Base-by-base conservation (phyloP, 1,140 invertebrate species). In the Drosophila sproati region DNA sequence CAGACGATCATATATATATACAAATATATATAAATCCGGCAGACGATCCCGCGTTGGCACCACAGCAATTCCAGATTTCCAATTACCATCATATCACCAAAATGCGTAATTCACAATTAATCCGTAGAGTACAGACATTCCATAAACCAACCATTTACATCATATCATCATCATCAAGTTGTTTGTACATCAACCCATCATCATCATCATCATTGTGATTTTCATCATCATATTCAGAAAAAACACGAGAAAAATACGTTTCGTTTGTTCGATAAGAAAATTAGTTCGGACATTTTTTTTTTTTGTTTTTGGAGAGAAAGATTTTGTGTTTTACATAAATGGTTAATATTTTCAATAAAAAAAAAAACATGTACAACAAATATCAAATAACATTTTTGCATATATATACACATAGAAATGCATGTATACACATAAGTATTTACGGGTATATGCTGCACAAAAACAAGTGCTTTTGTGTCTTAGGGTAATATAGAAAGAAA, bases 171-270 rank as follows among this genome's bases (percentile, higher is more conserved):
- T 86, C 78, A 92, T 85, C 82, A 91, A 90, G 79, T 88, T 80
- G 82, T 77, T 62, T 60, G 83, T 79, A 86, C 82, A 82, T 91
- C 78, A 91, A 70, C 81, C 56, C 86, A 90, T 86, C 85, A 89
- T 89, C 86, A 91, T 85, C 86, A 90, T 91, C 77, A 89, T 92
- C 74, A 92, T 88, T 89, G 77, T 88, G 77, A 89, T 88, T 80
- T 80, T 92, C 91, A 92, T 91, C 91, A 92, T 91, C 91, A 89
- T 91, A 88, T 91, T 91, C 87, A 91, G 87, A 91, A 91, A 92
- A 92, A 92, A 92, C 92, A 92, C 92, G 92, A 92, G 91, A 92
- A 92, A 92, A 92, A 92, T 92, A 92, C 91, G 92, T 91, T 91
- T 91, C 92, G 92, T 91, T 91, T 92, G 91, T 92, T 92, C 92